Evolutionary conservation across 2,113 vertebrate genomes (phyloP).

Genomic region (Channa maculata): DNA sequence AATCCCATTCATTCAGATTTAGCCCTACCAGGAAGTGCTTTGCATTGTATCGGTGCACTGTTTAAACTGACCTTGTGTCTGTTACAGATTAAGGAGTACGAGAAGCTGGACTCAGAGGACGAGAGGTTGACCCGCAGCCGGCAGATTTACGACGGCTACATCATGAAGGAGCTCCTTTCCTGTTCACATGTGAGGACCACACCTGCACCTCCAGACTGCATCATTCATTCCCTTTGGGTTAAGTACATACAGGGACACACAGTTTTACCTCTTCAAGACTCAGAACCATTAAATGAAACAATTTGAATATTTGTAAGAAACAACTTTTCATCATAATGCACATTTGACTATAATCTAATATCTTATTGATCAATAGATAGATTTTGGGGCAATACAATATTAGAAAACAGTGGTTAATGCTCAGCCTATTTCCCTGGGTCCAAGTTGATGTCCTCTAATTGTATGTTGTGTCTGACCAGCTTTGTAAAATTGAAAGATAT

Average conservation of each 20-base stretch:
- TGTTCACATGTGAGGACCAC: slow-evolving; percentile 90
- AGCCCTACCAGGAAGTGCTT: slow-evolving; percentile 17
- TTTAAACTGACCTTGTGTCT: neutral
- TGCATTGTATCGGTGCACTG: neutral
- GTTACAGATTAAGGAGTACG: slow-evolving; percentile 87
- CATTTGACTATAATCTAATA: too few species aligned
- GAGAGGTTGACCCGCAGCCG: slow-evolving; percentile 90
- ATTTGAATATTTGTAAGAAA: too few species aligned
- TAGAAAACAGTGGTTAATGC: too few species aligned
- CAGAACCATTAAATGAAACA: too few species aligned
- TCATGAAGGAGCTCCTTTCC: slow-evolving; percentile 98
- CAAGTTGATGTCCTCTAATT: too few species aligned
- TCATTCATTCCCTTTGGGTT: slow-evolving; percentile 2
- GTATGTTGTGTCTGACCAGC: too few species aligned
- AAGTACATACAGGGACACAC: neutral
- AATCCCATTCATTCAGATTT: slow-evolving; percentile 58
- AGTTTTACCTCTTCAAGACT: neutral
- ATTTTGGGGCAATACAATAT: too few species aligned
- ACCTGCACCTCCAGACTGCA: neutral
- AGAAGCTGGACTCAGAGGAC: slow-evolving; percentile 95
- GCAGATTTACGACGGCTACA: slow-evolving; percentile 95
- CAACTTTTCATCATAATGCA: too few species aligned
- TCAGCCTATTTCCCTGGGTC: too few species aligned
- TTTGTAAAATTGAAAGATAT: too few species aligned
- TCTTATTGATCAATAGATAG: too few species aligned